Percentiles rank a stretch among this genome's conserved stretches.
Evolutionary conservation across 2,888 invertebrate genomes (phyloP).

Genomic region (Lottia scabra): DNA sequence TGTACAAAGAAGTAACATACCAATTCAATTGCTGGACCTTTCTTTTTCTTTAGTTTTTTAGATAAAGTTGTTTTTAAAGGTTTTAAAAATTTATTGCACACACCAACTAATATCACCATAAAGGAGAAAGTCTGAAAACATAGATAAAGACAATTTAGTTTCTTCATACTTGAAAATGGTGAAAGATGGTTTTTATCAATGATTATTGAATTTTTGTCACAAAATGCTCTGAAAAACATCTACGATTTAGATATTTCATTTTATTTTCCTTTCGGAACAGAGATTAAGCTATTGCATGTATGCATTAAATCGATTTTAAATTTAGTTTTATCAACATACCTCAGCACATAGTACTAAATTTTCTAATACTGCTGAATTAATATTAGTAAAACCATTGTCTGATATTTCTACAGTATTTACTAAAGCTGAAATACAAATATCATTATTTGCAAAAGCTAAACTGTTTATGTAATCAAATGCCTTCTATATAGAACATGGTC

Average conservation of each 20-base stretch:
- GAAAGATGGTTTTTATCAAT: too few relatives aligned
- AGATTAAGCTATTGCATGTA: too few relatives aligned
- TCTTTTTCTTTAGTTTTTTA: slow-evolving; percentile 76
- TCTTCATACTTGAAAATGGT: too few relatives aligned
- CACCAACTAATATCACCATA: slow-evolving; percentile 73
- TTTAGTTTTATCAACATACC: too few relatives aligned
- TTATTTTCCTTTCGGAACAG: too few relatives aligned
- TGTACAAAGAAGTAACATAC: slow-evolving; percentile 29
- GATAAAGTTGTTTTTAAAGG: slow-evolving; percentile 67
- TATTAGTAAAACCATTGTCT: slow-evolving; percentile 33
- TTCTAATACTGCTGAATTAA: slow-evolving; percentile 49
- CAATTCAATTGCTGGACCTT: slow-evolving; percentile 47
- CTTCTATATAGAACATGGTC: too few relatives aligned
- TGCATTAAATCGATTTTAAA: too few relatives aligned
- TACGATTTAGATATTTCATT: too few relatives aligned
- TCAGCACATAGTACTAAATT: slow-evolving; percentile 50
- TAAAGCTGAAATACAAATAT: background rate
- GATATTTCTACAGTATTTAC: slow-evolving; percentile 5
- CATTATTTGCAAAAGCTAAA: too few relatives aligned
- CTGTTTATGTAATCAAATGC: too few relatives aligned
- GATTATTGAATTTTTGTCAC: too few relatives aligned
- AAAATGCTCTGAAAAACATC: too few relatives aligned
- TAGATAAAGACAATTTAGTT: background rate
- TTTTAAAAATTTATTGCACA: slow-evolving; percentile 63
- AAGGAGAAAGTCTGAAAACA: slow-evolving; percentile 74